Percentiles rank a stretch among this genome's conserved stretches.
These are phyloP conservation scores for Protomyctophum bolini DNA, from an alignment of 2,113 vertebrate species.

Conservation along the genomic window DNA sequence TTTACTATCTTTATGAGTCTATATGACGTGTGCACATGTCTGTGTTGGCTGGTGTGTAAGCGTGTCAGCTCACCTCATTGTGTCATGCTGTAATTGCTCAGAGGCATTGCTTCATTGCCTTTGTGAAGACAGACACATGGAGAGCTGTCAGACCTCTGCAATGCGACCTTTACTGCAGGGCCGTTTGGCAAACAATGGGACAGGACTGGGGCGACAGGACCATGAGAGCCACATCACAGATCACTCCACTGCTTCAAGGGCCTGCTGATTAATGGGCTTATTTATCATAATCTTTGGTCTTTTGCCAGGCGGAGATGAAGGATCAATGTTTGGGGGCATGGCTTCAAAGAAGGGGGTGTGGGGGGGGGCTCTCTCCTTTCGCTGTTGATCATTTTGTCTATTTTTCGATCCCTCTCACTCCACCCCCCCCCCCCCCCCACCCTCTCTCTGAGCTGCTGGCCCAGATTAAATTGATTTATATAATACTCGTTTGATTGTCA, in stretches of 20 bases:
- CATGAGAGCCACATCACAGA: background rate
- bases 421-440: background rate
- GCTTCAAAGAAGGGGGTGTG: slow-evolving; percentile 27
- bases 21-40: background rate
- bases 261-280: slow-evolving; percentile 40
- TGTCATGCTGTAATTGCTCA: background rate
- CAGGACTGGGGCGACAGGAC: slow-evolving; percentile 15
- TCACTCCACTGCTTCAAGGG: slow-evolving; percentile 8
- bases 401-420: background rate
- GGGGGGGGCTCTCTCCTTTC: background rate
- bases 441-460: slow-evolving; percentile 18
- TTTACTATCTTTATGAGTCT: too few species aligned
- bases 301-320: slow-evolving; percentile 38
- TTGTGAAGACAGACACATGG: background rate
- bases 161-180: background rate
- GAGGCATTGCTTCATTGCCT: background rate
- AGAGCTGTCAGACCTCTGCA: background rate
- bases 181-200: slow-evolving; percentile 16
- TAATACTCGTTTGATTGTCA: slow-evolving; percentile 46
- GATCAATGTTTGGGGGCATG: slow-evolving; percentile 43
- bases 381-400: background rate
- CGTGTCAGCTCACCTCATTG: background rate
- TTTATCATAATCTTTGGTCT: slow-evolving; percentile 45
- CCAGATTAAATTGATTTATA: slow-evolving; percentile 48
- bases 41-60: background rate